phyloP scores from a whole-genome alignment of 2,797 vertebrate species.

The Helicolenus hilgendorfi region DNA sequence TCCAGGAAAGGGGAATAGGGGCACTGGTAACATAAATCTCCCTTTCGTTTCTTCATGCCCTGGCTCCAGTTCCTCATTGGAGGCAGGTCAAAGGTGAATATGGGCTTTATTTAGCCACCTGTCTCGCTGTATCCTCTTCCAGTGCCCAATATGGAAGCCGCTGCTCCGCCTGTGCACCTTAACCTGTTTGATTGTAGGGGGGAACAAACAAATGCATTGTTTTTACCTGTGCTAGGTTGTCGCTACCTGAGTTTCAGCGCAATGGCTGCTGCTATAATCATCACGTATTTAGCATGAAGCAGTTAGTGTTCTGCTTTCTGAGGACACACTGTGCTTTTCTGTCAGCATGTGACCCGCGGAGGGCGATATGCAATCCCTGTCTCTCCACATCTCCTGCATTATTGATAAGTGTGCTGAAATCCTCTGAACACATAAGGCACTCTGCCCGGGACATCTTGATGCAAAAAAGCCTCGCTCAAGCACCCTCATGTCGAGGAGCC shows the following conservation, averaged over 20 bases:
- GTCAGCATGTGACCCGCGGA: slow-evolving; percentile 77
- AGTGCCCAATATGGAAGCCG: slow-evolving; percentile 73
- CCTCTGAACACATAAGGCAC: slow-evolving; percentile 63
- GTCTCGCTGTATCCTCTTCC: slow-evolving; percentile 74
- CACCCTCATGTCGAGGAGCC: slow-evolving; percentile 53
- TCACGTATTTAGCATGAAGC: slow-evolving; percentile 50
- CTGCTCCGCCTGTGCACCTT: slow-evolving; percentile 45
- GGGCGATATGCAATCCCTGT: slow-evolving; percentile 80
- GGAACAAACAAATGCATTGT: slow-evolving; percentile 8
- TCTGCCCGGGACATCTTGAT: slow-evolving; percentile 71
- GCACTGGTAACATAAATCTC: slow-evolving; percentile 76
- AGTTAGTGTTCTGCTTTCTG: slow-evolving; percentile 55
- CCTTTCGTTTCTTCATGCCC: slow-evolving; percentile 61
- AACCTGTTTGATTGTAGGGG: slow-evolving; percentile 35
- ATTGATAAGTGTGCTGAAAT: slow-evolving; percentile 86
- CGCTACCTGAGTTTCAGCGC: neutral
- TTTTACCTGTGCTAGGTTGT: slow-evolving; percentile 27
- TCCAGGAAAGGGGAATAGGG: slow-evolving; percentile 82
- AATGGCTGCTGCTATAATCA: slow-evolving; percentile 4
- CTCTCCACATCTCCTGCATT: slow-evolving; percentile 86
- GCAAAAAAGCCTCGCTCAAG: slow-evolving; percentile 68
- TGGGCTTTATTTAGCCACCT: slow-evolving; percentile 86
- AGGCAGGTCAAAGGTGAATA: slow-evolving; percentile 85
- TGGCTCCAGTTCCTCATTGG: slow-evolving; percentile 83
- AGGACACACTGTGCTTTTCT: slow-evolving; percentile 83